Conservation (phyloP, 1,140 invertebrate species). For the Papilio aristodemus region DNA sequence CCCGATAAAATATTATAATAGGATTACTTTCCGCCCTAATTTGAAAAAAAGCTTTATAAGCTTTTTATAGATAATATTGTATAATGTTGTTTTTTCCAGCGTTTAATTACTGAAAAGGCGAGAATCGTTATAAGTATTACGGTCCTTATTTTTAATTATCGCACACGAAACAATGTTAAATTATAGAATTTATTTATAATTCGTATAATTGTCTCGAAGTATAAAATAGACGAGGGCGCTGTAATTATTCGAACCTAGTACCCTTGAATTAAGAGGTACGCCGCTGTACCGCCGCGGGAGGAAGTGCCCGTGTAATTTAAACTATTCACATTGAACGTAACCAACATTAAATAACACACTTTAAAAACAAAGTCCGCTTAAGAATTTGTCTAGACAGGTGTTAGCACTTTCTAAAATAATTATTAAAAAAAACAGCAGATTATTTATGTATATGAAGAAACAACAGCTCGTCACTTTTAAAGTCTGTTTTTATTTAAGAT, state of each 20-base stretch:
- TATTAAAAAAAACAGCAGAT: too few relatives aligned
- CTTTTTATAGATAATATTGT: background rate
- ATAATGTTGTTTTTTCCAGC: background rate
- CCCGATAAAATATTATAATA: background rate
- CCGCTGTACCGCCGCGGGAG: background rate
- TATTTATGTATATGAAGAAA: too few relatives aligned
- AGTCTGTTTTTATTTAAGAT: too few relatives aligned
- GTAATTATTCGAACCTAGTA: background rate
- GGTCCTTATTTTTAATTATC: background rate
- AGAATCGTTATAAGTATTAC: too few relatives aligned
- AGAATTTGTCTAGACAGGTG: background rate
- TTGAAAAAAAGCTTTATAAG: background rate
- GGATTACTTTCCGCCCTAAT: background rate
- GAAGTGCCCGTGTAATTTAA: conserved; percentile 4
- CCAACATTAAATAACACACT: conserved; percentile 17
- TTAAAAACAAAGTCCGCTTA: conserved; percentile 8
- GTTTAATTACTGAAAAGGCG: background rate
- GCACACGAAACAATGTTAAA: background rate
- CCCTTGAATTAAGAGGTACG: background rate
- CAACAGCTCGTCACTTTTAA: too few relatives aligned
- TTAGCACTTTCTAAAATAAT: background rate
- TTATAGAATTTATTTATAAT: background rate
- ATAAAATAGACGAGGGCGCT: conserved; percentile 3
- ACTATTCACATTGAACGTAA: background rate
- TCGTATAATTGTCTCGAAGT: background rate